Conservation (phyloP, 2,888 invertebrate genomes). For the Oscheius sp. region DNA sequence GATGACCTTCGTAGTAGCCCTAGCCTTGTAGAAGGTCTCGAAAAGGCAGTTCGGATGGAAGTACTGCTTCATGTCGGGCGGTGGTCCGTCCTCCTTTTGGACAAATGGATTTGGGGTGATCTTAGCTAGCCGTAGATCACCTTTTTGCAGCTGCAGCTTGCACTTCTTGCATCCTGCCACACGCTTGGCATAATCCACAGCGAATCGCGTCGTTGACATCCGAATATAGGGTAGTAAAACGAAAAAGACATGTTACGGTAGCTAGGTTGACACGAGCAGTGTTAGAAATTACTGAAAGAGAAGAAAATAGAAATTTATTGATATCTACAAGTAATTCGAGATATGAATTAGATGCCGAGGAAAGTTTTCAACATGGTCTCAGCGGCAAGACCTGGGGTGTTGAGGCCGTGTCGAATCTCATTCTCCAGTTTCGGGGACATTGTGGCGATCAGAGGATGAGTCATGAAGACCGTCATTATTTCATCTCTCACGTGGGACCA, state of each 20-base stretch:
- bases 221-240: neutral
- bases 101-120: constrained; percentile 84
- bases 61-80: constrained; percentile 81
- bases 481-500: constrained; percentile 64
- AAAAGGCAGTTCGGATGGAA: constrained; percentile 80
- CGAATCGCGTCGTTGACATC: constrained; percentile 74
- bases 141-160: constrained; percentile 77
- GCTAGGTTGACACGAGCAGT: neutral
- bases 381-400: constrained; percentile 61
- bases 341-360: constrained; percentile 44
- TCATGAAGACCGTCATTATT: constrained; percentile 58
- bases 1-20: constrained; percentile 85
- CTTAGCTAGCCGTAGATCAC: constrained; percentile 81
- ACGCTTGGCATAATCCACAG: constrained; percentile 84
- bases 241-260: neutral
- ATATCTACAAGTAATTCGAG: neutral
- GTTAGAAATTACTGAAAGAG: neutral
- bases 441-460: constrained; percentile 55
- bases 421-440: constrained; percentile 49
- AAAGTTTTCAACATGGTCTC: constrained; percentile 60
- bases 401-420: constrained; percentile 51
- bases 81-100: constrained; percentile 75
- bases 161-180: constrained; percentile 89
- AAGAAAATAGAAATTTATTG: constrained; percentile 2
- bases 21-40: constrained; percentile 83